phyloP scores from a whole-genome alignment of 2,113 vertebrate species.

The Papio anubis region DNA sequence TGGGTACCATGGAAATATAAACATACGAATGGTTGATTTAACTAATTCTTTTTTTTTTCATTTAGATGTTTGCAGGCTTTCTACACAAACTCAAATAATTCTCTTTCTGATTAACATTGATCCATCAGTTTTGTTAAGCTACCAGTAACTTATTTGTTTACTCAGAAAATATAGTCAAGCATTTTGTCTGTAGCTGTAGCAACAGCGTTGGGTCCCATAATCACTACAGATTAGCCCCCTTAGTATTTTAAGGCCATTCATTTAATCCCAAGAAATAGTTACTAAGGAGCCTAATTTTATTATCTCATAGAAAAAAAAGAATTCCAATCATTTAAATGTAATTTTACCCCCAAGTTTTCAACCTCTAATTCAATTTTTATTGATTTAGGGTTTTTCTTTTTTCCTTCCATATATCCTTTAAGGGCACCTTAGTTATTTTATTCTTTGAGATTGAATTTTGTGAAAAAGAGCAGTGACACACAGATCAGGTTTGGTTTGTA shows the following conservation, averaged over 20 bases:
- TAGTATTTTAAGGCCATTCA: slow-evolving; percentile 2
- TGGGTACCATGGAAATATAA: neutral
- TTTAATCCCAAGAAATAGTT: slow-evolving; percentile 53
- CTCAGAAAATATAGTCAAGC: slow-evolving; percentile 9
- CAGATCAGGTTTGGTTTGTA: slow-evolving; percentile 80
- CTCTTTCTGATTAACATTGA: slow-evolving; percentile 12
- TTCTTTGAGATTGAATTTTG: slow-evolving; percentile 61
- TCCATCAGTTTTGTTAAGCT: neutral
- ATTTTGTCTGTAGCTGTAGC: slow-evolving; percentile 11
- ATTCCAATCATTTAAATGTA: slow-evolving; percentile 55
- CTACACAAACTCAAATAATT: slow-evolving; percentile 10
- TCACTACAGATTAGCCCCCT: neutral
- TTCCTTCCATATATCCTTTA: neutral
- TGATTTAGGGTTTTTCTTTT: slow-evolving; percentile 9
- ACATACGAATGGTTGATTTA: neutral
- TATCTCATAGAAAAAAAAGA: slow-evolving; percentile 54
- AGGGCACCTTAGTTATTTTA: slow-evolving; percentile 48
- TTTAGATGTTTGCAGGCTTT: neutral
- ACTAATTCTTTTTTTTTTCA: neutral
- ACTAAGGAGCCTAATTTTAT: slow-evolving; percentile 46
- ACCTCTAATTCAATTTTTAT: slow-evolving; percentile 53
- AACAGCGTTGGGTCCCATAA: neutral
- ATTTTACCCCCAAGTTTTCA: slow-evolving; percentile 39
- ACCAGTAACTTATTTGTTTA: slow-evolving; percentile 16
- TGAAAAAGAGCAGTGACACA: slow-evolving; percentile 62